A percentile compares a stretch with the other conserved stretches of the same genome.
Conservation (phyloP, 2,888 invertebrate genomes). For the Leistus spinibarbis region DNA sequence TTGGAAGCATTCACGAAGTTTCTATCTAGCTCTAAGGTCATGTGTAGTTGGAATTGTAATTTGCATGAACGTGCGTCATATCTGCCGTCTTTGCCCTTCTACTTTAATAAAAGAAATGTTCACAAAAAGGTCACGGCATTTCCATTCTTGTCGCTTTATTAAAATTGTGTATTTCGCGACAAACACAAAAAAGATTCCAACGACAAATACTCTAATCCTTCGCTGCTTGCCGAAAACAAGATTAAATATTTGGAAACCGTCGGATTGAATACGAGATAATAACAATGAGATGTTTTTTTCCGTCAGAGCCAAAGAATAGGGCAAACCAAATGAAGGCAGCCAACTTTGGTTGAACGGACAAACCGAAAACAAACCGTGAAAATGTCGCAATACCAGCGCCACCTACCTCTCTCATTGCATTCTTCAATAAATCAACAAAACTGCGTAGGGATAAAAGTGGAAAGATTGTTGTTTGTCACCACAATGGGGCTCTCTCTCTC, state of each 20-base stretch:
- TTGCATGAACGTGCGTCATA: too few relatives aligned
- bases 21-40: too few relatives aligned
- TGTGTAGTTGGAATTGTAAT: too few relatives aligned
- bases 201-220: not conserved
- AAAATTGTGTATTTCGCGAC: not conserved
- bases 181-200: not conserved
- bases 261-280: not conserved
- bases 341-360: not conserved
- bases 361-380: slow-evolving; percentile 2
- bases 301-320: not conserved
- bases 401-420: not conserved
- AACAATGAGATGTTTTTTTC: not conserved
- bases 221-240: not conserved
- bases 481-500: not conserved
- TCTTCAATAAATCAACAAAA: slow-evolving; percentile 6
- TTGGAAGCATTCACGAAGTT: too few relatives aligned
- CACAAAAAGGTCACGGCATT: not conserved
- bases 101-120: too few relatives aligned
- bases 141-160: not conserved
- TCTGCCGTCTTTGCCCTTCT: too few relatives aligned
- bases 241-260: not conserved
- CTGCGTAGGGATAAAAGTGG: not conserved
- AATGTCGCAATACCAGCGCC: not conserved
- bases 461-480: not conserved
- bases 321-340: not conserved